Base-by-base conservation (phyloP, 2,797 vertebrate species). In the Cirrhinus molitorella region DNA sequence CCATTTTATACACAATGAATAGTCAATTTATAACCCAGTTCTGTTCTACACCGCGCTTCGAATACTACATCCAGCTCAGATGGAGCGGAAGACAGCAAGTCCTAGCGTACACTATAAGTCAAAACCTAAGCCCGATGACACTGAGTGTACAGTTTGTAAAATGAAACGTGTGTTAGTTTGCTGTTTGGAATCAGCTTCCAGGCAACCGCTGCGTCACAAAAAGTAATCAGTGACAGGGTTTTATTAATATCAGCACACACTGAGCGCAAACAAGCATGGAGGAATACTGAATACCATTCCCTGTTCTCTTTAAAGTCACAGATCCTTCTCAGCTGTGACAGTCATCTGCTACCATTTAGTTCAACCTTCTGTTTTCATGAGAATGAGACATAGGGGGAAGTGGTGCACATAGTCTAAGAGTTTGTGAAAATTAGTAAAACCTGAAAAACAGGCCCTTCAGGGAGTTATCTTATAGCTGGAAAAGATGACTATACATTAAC, bases 111-210 rank as follows among this genome's bases (percentile, higher is more conserved):
- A 72, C 8, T 13, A 45, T 21, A 65, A 72, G 25, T 49, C 73
- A 23, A 79, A 77, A 71, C 72, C 75, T 77, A 86, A 83, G 43
- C 67, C 77, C 25, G 31, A 34, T 49, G 77, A 47, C 65, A 80
- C 37, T 11, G 72, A 85, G 81, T 28, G 28, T 61, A 71, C 80
- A 61, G 63, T 40, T 51, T 55, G 63, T 49, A 85, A 85, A 75
- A 73, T 40, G 10, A 59, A 45, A 68, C 66, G 87, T 82, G 53
- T 85, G 87, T 85, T 86, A 85, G 55, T 49, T 55, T 66, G 87
- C 85, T 92, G 91, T 94, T 94, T 92, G 79, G 81, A 92, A 88
- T 59, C 2, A 43, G 91, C 31, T 90, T 88, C 93, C 84, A 85
- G 73, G 93, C 91, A 92, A 95, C 93, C 31, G 1, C 28, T 82